These are phyloP conservation scores for Xestia ashworthii DNA, from an alignment of 2,888 invertebrate genomes.

Conservation along the genomic window DNA sequence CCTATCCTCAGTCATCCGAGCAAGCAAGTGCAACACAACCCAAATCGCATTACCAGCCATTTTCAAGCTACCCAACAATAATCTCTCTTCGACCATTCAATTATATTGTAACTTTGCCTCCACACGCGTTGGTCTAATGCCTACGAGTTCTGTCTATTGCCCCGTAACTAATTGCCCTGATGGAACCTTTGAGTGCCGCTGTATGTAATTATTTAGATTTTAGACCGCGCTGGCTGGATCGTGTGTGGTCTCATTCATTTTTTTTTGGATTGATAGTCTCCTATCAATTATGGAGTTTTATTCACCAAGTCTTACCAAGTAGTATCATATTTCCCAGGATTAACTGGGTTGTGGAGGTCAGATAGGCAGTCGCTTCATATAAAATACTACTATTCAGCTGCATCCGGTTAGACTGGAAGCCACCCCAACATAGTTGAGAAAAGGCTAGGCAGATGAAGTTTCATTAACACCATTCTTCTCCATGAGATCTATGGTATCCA, in stretches of 20 bases:
- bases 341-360: no score
- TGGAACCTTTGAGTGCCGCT: conserved; percentile 29
- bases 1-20: not conserved
- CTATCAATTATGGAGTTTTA: no score
- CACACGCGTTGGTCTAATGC: conserved; percentile 25
- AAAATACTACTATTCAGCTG: no score
- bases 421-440: no score
- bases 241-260: conserved; percentile 45
- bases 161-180: conserved; percentile 54
- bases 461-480: not conserved
- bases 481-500: not conserved
- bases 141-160: conserved; percentile 36
- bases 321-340: no score
- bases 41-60: conserved; percentile 9
- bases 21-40: not conserved
- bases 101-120: conserved; percentile 40
- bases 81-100: conserved; percentile 27
- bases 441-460: no score
- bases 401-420: no score
- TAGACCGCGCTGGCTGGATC: not conserved
- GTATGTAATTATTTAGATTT: conserved; percentile 55
- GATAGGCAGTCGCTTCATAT: no score
- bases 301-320: no score
- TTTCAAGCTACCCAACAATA: conserved; percentile 17
- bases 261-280: not conserved